Evolutionary conservation across 2,888 invertebrate genomes (phyloP).

Genomic region (Pediacus dermestoides): DNA sequence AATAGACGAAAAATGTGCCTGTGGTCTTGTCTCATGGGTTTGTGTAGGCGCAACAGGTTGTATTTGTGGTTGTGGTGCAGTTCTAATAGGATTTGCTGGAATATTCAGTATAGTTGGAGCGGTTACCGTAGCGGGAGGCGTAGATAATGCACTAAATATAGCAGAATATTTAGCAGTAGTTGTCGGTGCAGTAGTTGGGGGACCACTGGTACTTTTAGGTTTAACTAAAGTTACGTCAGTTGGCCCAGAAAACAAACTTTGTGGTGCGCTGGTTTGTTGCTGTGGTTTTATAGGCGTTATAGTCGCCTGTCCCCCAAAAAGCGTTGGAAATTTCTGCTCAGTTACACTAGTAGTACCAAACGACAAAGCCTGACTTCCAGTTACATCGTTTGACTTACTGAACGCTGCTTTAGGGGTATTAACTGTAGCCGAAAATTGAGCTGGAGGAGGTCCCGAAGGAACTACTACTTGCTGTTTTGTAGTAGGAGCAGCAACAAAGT

Average conservation of each 20-base stretch:
- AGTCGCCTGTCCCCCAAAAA: constrained; percentile 28
- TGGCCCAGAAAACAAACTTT: too few relatives aligned
- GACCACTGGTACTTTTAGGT: too few relatives aligned
- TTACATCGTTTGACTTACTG: too few relatives aligned
- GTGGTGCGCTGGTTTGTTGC: too few relatives aligned
- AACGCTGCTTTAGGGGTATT: too few relatives aligned
- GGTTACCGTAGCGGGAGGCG: constrained; percentile 11
- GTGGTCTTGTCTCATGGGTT: too few relatives aligned
- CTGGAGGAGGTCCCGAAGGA: too few relatives aligned
- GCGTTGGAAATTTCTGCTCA: constrained; percentile 7
- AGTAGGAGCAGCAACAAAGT: constrained; percentile 27
- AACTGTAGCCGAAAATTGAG: too few relatives aligned
- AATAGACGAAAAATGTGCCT: too few relatives aligned
- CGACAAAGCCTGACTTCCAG: too few relatives aligned
- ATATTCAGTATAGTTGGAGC: constrained; percentile 21
- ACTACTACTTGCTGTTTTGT: too few relatives aligned
- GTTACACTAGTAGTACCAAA: neutral
- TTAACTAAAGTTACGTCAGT: too few relatives aligned
- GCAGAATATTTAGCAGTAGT: constrained; percentile 24
- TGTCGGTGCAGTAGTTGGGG: constrained; percentile 4
- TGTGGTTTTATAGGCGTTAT: constrained; percentile 28
- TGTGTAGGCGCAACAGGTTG: constrained; percentile 8
- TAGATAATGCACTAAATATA: constrained; percentile 24
- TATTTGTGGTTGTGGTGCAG: constrained; percentile 1
- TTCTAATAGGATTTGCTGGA: constrained; percentile 10